Base-by-base conservation (phyloP, 2,113 vertebrate genomes). In the Lepus americanus region DNA sequence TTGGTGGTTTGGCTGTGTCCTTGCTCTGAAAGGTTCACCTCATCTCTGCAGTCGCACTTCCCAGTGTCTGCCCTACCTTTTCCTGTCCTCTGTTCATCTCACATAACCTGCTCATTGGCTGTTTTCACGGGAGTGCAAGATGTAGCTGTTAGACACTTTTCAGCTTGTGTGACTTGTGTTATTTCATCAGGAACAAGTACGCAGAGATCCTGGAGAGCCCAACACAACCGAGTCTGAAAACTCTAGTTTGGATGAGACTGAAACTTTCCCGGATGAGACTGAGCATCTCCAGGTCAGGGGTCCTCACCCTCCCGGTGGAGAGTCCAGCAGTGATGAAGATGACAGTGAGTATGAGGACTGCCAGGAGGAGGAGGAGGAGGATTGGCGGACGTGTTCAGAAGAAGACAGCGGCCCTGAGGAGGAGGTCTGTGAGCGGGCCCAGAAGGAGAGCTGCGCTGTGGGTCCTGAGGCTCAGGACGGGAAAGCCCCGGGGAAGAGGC, bases 341-440 rank as follows among this genome's bases (percentile, higher is more conserved):
- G 96, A 96, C 72, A 98, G 97, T 11, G 98, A 97, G 59, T 99
- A 99, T 72, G 98, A 98, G 95, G 99, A 98, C 96, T 99, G 98
- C 86, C 96, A 96, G 72, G 98, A 98, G 80, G 99, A 99, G 17
- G 98, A 98, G 39, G 98, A 98, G 44, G 98, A 98, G 63, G 98
- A 98, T 29, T 99, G 99, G 99, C 98, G 99, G 87, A 99, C 99
- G 0, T 99, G 99, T 97, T 99, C 99, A 12, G 99, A 99, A 96
- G 99, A 98, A 39, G 98, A 98, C 29, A 51, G 86, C 1, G 9
- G 49, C 69, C 79, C 88, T 27, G 79, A 72, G 0, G n/a, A 93
- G 79, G 96, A 95, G 53, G n/a, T 55, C 64, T 16, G 92, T 87
- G 90, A 86, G 85, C 91, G 72, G 44, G 89, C 87, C 33, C 93